phyloP scores from a whole-genome alignment of 2,888 invertebrate species.

The Epinotia nisella region DNA sequence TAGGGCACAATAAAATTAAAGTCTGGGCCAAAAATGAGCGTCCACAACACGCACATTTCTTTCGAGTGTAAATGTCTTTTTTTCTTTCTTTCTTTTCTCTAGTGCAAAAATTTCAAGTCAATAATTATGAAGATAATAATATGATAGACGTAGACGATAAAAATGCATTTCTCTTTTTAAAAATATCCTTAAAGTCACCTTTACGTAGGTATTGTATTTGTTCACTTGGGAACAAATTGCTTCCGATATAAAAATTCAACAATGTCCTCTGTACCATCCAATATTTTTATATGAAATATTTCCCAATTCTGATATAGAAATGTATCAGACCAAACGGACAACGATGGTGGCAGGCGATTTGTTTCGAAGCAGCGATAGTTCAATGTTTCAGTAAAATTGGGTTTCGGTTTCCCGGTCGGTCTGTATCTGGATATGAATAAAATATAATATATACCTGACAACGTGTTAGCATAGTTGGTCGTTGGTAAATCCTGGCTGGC shows the following conservation, averaged over 20 bases:
- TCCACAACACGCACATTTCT: too few species aligned
- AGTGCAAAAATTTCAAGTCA: too few species aligned
- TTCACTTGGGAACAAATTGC: neutral
- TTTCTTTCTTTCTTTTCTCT: too few species aligned
- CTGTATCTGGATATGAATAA: neutral
- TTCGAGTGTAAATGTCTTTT: too few species aligned
- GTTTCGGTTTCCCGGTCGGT: conserved; percentile 3
- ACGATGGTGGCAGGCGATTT: conserved; percentile 26
- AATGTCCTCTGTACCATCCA: conserved; percentile 8
- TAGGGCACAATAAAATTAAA: too few species aligned
- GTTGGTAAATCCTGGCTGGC: too few species aligned
- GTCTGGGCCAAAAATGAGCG: too few species aligned
- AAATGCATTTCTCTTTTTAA: neutral
- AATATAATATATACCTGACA: neutral
- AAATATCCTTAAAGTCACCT: neutral
- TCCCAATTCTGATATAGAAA: conserved; percentile 20
- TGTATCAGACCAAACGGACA: conserved; percentile 32
- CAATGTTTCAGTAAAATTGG: conserved; percentile 35
- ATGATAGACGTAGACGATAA: too few species aligned
- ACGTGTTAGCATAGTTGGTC: neutral
- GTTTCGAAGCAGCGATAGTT: conserved; percentile 5
- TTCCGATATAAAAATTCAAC: conserved; percentile 15
- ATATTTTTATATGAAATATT: conserved; percentile 34
- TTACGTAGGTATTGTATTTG: neutral
- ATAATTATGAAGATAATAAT: too few species aligned